These are phyloP conservation scores for Caenorhabditis remanei DNA, from an alignment of 1,140 invertebrate genomes.

Conservation along the genomic window DNA sequence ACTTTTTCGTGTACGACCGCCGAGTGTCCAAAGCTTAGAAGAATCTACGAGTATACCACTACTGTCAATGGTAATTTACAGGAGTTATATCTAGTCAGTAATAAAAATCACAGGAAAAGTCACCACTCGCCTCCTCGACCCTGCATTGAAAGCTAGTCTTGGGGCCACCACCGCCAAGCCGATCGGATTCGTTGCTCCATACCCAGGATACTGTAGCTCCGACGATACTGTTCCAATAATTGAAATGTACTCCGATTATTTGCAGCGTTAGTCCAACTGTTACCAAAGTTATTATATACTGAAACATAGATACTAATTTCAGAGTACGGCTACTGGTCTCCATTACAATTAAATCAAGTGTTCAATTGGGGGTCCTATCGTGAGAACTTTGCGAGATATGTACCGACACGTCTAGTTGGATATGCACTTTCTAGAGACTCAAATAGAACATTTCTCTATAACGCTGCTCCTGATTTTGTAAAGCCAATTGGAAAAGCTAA, in stretches of 20 bases:
- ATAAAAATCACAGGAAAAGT: too few relatives aligned
- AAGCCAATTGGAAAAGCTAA: slow-evolving; percentile 8
- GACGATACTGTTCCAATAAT: slow-evolving; percentile 19
- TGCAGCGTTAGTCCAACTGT: background rate
- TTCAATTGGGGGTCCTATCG: background rate
- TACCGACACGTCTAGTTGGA: background rate
- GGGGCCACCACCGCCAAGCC: background rate
- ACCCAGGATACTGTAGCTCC: slow-evolving; percentile 34
- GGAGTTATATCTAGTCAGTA: too few relatives aligned
- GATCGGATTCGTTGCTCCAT: slow-evolving; percentile 34
- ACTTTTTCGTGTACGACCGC: background rate
- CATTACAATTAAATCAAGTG: background rate
- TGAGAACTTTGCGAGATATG: background rate
- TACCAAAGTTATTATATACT: background rate
- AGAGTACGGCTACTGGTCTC: slow-evolving; percentile 39
- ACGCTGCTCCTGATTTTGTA: background rate
- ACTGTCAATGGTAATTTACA: too few relatives aligned
- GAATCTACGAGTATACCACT: background rate
- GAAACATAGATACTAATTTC: background rate
- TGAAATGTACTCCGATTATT: background rate
- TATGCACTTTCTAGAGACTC: background rate
- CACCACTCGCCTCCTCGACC: background rate
- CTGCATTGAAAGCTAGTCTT: background rate
- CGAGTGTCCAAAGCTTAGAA: slow-evolving; percentile 13
- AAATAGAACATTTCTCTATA: slow-evolving; percentile 4